Conservation (phyloP, 1,140 invertebrate species). For the Papilio machaon region DNA sequence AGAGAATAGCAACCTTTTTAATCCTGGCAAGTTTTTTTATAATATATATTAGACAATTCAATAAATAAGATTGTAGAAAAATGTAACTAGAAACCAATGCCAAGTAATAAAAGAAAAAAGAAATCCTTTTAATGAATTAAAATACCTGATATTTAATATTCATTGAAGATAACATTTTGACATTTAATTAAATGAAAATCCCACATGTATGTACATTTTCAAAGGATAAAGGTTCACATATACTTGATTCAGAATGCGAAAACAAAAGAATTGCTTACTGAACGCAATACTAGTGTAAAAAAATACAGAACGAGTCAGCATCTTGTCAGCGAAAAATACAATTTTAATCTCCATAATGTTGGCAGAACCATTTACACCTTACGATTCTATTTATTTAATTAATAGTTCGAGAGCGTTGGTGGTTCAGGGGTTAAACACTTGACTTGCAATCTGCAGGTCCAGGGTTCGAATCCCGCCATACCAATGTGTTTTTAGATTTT, state of each 20-base stretch:
- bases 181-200: conserved; percentile 11
- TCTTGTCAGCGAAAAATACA: conserved; percentile 68
- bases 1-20: no score
- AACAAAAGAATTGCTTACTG: conserved; percentile 54
- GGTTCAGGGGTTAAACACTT: no score
- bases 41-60: no score
- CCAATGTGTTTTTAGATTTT: no score
- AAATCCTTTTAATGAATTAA: neutral
- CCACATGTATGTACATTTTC: neutral
- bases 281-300: conserved; percentile 55
- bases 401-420: no score
- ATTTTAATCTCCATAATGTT: conserved; percentile 70
- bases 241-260: conserved; percentile 38
- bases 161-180: neutral
- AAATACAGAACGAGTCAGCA: conserved; percentile 51
- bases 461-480: no score
- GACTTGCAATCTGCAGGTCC: no score
- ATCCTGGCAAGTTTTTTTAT: no score
- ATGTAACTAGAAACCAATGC: neutral
- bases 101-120: no score
- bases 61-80: no score
- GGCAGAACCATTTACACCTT: conserved; percentile 42
- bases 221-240: conserved; percentile 31
- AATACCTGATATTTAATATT: neutral
- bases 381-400: conserved; percentile 39